Percentiles rank a stretch among this genome's conserved stretches.
Conservation (phyloP, 2,888 invertebrate species). For the Phlogophora meticulosa region DNA sequence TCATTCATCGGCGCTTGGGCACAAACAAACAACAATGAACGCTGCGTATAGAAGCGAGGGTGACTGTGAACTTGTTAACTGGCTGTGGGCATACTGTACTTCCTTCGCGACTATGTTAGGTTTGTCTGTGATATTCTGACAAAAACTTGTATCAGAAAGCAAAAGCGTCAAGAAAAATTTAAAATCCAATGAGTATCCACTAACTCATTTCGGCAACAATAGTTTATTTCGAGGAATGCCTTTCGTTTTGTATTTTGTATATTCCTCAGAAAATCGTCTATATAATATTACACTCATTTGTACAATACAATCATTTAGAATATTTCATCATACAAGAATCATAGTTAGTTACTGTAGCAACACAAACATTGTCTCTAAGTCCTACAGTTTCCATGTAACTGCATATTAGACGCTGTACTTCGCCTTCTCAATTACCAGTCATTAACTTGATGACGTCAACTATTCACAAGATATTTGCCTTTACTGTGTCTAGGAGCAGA, state of each 20-base stretch:
- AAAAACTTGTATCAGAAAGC: neutral
- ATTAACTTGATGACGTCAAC: slow-evolving; percentile 64
- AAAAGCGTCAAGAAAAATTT: neutral
- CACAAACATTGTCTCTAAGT: slow-evolving; percentile 20
- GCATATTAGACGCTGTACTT: slow-evolving; percentile 33
- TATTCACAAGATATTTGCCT: slow-evolving; percentile 40
- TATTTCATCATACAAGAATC: neutral
- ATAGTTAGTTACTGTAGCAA: slow-evolving; percentile 5
- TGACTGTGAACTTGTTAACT: slow-evolving; percentile 67
- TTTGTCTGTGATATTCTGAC: slow-evolving; percentile 17
- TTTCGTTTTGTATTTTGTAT: neutral
- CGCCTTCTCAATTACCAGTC: slow-evolving; percentile 61
- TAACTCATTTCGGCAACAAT: neutral
- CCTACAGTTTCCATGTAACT: slow-evolving; percentile 35
- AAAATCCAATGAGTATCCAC: neutral
- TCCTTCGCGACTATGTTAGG: slow-evolving; percentile 35
- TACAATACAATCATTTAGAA: neutral
- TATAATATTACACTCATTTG: neutral
- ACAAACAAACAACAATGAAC: slow-evolving; percentile 65
- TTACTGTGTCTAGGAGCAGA: slow-evolving; percentile 24
- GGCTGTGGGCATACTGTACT: slow-evolving; percentile 36
- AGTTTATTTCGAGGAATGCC: neutral
- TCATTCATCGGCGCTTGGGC: slow-evolving; percentile 74
- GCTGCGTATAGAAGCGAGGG: slow-evolving; percentile 61
- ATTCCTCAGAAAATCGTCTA: neutral